Evolutionary conservation across 2,888 invertebrate genomes (phyloP).

Genomic region (Shargacucullia verbasci): DNA sequence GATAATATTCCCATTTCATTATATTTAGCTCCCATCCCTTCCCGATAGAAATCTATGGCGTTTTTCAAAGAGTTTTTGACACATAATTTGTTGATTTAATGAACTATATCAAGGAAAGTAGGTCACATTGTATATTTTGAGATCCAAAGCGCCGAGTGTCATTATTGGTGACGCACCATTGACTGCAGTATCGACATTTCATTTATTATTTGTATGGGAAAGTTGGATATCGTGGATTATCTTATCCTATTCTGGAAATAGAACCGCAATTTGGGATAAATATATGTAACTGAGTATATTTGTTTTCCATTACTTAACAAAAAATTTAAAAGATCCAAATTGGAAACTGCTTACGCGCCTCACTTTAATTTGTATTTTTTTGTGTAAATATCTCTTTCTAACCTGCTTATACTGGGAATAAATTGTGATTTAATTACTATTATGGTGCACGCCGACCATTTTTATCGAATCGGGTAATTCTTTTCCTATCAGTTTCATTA

Average conservation of each 20-base stretch:
- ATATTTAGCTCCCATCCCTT: constrained; percentile 75
- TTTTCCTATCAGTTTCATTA: no score
- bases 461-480: no score
- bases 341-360: no score
- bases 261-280: no score
- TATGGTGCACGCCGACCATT: no score
- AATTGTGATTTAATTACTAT: no score
- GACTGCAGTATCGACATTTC: constrained; percentile 2
- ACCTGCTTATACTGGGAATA: no score
- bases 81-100: constrained; percentile 83
- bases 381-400: no score
- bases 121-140: constrained; percentile 46
- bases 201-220: not conserved
- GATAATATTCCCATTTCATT: constrained; percentile 85
- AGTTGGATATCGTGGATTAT: not conserved
- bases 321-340: no score
- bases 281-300: no score
- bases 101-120: constrained; percentile 66
- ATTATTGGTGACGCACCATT: constrained; percentile 15
- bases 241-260: not conserved
- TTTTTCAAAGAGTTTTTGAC: constrained; percentile 76
- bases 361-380: no score
- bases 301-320: no score
- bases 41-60: constrained; percentile 70
- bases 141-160: constrained; percentile 4